Evolutionary conservation across 2,113 vertebrate species (phyloP).

Genomic region (Protobothrops mucrosquamatus): DNA sequence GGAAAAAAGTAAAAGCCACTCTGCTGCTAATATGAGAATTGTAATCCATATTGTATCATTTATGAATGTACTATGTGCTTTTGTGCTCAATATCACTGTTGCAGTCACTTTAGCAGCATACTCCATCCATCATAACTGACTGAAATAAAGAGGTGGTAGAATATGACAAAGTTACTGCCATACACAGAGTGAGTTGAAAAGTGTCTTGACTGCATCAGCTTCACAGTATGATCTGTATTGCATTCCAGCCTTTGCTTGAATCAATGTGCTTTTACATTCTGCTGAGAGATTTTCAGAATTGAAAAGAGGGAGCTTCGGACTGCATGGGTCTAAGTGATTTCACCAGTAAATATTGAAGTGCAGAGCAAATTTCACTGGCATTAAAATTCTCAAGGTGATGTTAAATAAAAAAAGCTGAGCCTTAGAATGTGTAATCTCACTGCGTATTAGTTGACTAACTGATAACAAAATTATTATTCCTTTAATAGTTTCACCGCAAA

Average conservation of each 20-base stretch:
- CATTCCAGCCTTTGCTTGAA: neutral
- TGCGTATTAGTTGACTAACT: neutral
- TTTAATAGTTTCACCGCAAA: neutral
- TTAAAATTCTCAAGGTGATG: neutral
- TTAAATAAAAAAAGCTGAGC: neutral
- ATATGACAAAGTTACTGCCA: neutral
- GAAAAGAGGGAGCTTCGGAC: neutral
- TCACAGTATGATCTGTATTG: neutral
- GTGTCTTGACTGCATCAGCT: neutral
- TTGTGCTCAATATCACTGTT: neutral
- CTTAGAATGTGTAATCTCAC: neutral
- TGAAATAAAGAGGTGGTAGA: neutral
- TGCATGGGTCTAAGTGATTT: neutral
- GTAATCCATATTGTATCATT: neutral
- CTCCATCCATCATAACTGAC: neutral
- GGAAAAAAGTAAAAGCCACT: neutral
- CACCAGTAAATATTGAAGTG: neutral
- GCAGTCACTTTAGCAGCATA: neutral
- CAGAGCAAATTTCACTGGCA: neutral
- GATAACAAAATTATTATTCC: neutral
- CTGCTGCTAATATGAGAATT: neutral
- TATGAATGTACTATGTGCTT: neutral
- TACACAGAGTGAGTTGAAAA: neutral
- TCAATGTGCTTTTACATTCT: neutral
- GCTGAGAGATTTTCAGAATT: neutral